phyloP scores from a whole-genome alignment of 2,888 invertebrate genomes.

The Sceliomorpha sp. region DNA sequence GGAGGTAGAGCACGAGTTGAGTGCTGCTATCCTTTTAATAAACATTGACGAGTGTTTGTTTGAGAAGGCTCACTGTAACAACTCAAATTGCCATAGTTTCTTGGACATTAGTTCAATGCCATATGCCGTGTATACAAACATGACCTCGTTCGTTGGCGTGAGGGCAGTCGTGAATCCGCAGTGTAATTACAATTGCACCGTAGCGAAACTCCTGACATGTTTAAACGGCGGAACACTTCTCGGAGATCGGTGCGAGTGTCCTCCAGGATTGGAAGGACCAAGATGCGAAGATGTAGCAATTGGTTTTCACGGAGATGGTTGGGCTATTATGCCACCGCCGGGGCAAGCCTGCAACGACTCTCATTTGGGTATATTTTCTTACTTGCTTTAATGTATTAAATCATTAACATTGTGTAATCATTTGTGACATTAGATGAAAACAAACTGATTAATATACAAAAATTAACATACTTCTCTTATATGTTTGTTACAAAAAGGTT shows the following conservation, averaged over 20 bases:
- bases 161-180: constrained; percentile 90
- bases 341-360: constrained; percentile 93
- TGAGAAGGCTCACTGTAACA: constrained; percentile 86
- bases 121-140: constrained; percentile 93
- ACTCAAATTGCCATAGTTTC: constrained; percentile 90
- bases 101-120: constrained; percentile 88
- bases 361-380: constrained; percentile 78
- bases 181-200: constrained; percentile 87
- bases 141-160: constrained; percentile 96
- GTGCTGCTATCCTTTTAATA: constrained; percentile 90
- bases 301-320: constrained; percentile 94
- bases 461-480: not conserved
- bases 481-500: constrained; percentile 61
- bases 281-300: constrained; percentile 94
- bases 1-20: constrained; percentile 86
- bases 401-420: constrained; percentile 5
- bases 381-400: no score
- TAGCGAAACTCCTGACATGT: constrained; percentile 83
- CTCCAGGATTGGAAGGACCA: constrained; percentile 88
- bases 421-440: not conserved
- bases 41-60: constrained; percentile 94
- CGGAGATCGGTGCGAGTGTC: constrained; percentile 89
- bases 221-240: constrained; percentile 87
- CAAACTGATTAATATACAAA: no score
- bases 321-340: constrained; percentile 92